Evolutionary conservation across 2,888 invertebrate species (phyloP).

Genomic region (Drosophila fulvimacula): DNA sequence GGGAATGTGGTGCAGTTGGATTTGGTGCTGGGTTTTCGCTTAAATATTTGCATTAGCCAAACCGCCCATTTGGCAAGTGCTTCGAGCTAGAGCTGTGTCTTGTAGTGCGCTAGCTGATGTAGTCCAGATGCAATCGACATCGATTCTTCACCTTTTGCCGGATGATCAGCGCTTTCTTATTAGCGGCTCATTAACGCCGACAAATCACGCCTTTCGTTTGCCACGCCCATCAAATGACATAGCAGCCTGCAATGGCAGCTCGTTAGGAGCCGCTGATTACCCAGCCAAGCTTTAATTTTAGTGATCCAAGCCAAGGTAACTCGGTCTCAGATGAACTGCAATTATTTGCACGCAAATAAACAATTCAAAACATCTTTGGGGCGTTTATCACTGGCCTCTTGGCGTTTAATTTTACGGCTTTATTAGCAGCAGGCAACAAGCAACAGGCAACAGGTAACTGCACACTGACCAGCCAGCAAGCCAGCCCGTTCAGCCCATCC

Average conservation of each 20-base stretch:
- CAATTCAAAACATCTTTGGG: conserved; percentile 70
- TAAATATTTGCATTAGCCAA: conserved; percentile 68
- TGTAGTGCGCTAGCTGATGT: neutral
- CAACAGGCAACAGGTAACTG: conserved; percentile 20
- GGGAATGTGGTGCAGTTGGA: conserved; percentile 44
- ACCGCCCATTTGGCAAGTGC: conserved; percentile 52
- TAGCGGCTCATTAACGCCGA: conserved; percentile 70
- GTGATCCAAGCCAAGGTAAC: conserved; percentile 2
- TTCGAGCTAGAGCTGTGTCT: neutral
- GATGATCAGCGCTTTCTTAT: conserved; percentile 60
- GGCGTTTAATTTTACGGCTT: conserved; percentile 79
- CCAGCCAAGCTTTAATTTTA: conserved; percentile 46
- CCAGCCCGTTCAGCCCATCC: conserved; percentile 12
- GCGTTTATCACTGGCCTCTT: conserved; percentile 73
- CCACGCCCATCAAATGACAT: conserved; percentile 48
- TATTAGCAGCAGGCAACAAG: conserved; percentile 60
- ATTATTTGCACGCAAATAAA: conserved; percentile 78
- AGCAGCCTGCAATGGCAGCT: conserved; percentile 36
- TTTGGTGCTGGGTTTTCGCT: conserved; percentile 33
- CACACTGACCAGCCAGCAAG: conserved; percentile 4
- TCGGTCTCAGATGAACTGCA: conserved; percentile 37
- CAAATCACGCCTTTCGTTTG: conserved; percentile 58
- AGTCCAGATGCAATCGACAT: neutral
- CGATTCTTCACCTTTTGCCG: conserved; percentile 5
- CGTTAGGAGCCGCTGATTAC: conserved; percentile 51